Conservation (phyloP, 2,797 vertebrate species). For the Octomys mimax region DNA sequence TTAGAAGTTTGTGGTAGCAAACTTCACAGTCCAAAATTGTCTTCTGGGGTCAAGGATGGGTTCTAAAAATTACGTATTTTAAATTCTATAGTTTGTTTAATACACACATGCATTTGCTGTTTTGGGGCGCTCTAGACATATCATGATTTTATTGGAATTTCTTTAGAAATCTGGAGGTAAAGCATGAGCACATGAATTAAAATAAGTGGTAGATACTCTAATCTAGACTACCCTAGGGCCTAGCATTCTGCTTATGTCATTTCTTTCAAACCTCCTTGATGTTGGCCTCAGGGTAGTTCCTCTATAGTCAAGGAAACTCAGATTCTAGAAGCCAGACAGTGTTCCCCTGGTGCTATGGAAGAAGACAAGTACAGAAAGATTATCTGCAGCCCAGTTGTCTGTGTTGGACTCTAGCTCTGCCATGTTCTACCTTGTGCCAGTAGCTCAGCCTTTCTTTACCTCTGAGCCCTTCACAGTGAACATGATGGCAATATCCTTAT, state of each 20-base stretch:
- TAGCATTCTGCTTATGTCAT: neutral
- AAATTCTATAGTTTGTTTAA: neutral
- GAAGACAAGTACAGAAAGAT: neutral
- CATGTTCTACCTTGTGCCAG: neutral
- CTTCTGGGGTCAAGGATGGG: neutral
- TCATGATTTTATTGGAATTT: constrained; percentile 3
- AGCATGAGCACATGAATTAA: neutral
- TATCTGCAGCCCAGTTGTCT: neutral
- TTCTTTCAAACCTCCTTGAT: neutral
- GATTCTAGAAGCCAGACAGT: neutral
- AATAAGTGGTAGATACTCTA: neutral
- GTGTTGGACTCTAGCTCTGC: neutral
- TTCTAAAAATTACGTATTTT: neutral
- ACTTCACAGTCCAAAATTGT: neutral
- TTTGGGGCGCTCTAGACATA: neutral
- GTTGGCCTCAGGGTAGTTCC: neutral
- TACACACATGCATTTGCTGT: neutral
- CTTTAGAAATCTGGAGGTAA: neutral
- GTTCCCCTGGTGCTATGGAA: too few species aligned
- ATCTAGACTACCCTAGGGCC: neutral
- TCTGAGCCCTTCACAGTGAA: neutral
- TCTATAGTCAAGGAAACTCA: neutral
- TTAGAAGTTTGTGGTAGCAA: neutral
- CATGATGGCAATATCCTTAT: neutral
- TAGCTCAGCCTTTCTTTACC: neutral